Base-by-base conservation (phyloP, 1,140 invertebrate genomes). In the Holotrichia oblita region DNA sequence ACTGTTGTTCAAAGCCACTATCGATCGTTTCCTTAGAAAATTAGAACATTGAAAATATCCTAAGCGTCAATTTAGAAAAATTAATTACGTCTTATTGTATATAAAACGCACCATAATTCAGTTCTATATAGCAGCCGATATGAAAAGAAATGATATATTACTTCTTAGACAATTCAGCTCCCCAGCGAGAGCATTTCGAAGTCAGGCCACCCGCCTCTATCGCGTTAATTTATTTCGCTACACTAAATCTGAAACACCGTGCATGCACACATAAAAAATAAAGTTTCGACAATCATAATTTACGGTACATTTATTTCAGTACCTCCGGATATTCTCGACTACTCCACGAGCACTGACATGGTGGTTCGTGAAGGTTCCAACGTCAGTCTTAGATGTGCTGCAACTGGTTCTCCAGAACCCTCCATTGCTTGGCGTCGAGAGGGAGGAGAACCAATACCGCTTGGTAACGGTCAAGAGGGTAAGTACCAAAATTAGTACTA, bases 311-410 rank as follows among this genome's bases (percentile, higher is more conserved):
- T 76, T 80, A 79, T 89, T 92, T 81, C 89, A 97, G 96, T 97
- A 80, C 96, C 96, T 73, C 96, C 96, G 80, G 94, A 96, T 89
- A 97, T 96, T 86, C 89, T 96, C 86, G 94, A 96, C 88, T 92
- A 94, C 81, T 93, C 94, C 44, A 96, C 95, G 24, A 95, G 95
- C 84, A 92, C 94, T 44, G 96, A 97, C 86, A 94, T 96, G 90
- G 93, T 95, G 59, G 95, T 96, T 73, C 89, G 93, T 40, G 96
- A 97, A 88, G 95, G 94, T 42, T 92, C 92, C 79, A 95, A 96
- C 85, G 93, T 96, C 79, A 95, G 93, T 80, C 88, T 98, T 81
- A 92, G 91, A 78, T 98, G 96, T 88, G 93, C 92, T n/a, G 94
- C 94, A 34, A 93, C 90, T 72, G 96, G 96, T 80, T 95, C 94